A percentile compares a stretch with the other conserved stretches of the same genome.
These are phyloP conservation scores for Leptopilina clavipes DNA, from an alignment of 1,140 invertebrate genomes.

Conservation along the genomic window DNA sequence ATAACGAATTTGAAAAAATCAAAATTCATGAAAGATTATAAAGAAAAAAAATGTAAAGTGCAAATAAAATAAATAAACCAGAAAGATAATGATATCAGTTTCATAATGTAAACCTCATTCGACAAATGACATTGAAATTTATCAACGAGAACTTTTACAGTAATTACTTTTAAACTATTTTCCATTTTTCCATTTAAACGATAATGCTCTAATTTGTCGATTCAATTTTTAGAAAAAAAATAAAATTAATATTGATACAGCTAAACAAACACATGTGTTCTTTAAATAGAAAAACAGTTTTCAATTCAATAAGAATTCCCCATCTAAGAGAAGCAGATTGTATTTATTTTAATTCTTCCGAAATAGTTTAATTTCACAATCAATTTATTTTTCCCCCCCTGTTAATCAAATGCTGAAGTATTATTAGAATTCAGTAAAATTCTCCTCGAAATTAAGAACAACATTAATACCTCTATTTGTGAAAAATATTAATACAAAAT, in stretches of 20 bases:
- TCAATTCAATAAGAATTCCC: neutral
- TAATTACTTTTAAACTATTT: neutral
- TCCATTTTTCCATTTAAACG: neutral
- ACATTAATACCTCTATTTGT: too few relatives aligned
- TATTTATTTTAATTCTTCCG: neutral
- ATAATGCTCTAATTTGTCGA: neutral
- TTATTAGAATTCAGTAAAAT: too few relatives aligned
- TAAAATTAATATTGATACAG: neutral
- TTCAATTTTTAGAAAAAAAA: neutral
- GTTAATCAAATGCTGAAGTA: too few relatives aligned
- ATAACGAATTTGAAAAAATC: slow-evolving; percentile 18
- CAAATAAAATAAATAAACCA: slow-evolving; percentile 43
- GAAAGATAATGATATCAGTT: slow-evolving; percentile 40
- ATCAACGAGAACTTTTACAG: neutral
- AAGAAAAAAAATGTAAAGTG: slow-evolving; percentile 19
- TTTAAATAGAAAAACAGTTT: neutral
- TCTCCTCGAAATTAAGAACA: too few relatives aligned
- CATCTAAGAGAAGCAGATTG: neutral
- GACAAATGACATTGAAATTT: slow-evolving; percentile 24
- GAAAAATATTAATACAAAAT: too few relatives aligned
- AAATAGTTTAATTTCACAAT: neutral
- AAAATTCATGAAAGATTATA: neutral
- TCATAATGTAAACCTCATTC: slow-evolving; percentile 23
- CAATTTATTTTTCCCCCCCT: too few relatives aligned
- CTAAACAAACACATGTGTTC: slow-evolving; percentile 27